A percentile compares a stretch with the other conserved stretches of the same genome.
phyloP scores from a whole-genome alignment of 92 coral and sea anemone genomes.

The Epizoanthus illoricatus region DNA sequence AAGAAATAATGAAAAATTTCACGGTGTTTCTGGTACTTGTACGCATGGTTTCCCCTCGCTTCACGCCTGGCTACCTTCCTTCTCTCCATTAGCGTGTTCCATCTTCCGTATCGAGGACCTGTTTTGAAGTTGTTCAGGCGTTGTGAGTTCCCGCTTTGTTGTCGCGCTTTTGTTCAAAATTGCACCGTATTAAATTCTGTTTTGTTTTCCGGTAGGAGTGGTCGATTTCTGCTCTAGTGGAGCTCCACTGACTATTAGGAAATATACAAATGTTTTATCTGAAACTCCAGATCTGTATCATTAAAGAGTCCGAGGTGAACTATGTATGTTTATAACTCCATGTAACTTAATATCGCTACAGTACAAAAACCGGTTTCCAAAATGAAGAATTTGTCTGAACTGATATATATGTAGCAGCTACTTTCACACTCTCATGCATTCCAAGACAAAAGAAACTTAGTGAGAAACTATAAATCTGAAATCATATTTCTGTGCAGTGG shows the following conservation, averaged over 20 bases:
- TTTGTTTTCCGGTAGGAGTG: constrained; percentile 7
- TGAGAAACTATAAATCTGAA: background rate
- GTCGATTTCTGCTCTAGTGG: constrained; percentile 14
- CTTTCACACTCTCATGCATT: background rate
- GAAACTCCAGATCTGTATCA: background rate
- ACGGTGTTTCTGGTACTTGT: constrained; percentile 5
- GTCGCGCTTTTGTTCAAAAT: constrained; percentile 1
- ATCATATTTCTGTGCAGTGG: background rate
- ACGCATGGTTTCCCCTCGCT: background rate
- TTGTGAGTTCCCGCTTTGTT: background rate
- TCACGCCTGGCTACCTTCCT: background rate
- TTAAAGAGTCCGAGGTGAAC: background rate
- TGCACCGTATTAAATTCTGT: constrained; percentile 25
- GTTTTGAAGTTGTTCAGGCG: background rate
- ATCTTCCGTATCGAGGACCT: constrained; percentile 19
- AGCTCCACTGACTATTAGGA: background rate
- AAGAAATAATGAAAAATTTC: background rate
- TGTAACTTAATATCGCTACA: background rate
- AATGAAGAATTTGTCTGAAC: background rate
- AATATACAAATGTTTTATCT: background rate
- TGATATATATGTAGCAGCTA: background rate
- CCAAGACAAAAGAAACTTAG: background rate
- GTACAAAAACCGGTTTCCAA: background rate
- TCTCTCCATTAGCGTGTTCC: background rate
- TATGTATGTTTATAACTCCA: background rate